These are phyloP conservation scores for Cydia splendana DNA, from an alignment of 1,140 invertebrate species.

Conservation along the genomic window DNA sequence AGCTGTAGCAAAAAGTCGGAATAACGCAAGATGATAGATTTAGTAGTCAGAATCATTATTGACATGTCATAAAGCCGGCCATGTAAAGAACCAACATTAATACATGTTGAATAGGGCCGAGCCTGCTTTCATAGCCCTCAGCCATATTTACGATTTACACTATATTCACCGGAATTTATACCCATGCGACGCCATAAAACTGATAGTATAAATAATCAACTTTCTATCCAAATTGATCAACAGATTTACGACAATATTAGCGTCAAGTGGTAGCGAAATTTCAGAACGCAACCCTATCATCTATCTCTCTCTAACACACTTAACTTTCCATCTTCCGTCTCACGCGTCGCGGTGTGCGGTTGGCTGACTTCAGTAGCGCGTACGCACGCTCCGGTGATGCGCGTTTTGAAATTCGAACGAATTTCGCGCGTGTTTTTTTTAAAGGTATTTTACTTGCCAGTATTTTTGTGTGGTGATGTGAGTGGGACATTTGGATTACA, in stretches of 20 bases:
- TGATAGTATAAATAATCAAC: slow-evolving; percentile 32
- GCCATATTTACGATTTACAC: not conserved
- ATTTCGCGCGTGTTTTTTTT: slow-evolving; percentile 47
- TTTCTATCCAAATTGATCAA: slow-evolving; percentile 42
- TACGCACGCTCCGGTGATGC: slow-evolving; percentile 54
- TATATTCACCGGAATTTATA: not conserved
- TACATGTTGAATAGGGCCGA: not conserved
- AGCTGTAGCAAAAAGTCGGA: too few species aligned
- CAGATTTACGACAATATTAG: slow-evolving; percentile 45
- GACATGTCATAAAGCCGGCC: not conserved
- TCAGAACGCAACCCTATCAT: slow-evolving; percentile 17
- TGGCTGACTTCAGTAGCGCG: slow-evolving; percentile 67
- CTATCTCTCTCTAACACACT: slow-evolving; percentile 34
- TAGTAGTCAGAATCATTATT: not conserved
- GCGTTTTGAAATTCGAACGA: slow-evolving; percentile 48
- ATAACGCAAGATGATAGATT: not conserved
- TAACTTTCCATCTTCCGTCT: slow-evolving; percentile 31
- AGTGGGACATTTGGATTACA: not conserved
- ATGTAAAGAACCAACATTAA: not conserved
- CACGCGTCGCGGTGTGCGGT: slow-evolving; percentile 42
- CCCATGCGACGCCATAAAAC: not conserved
- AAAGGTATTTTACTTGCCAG: not conserved
- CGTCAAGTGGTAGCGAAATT: slow-evolving; percentile 40
- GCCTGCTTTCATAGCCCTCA: not conserved
- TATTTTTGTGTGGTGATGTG: not conserved